These are phyloP conservation scores for Watsonalla binaria DNA, from an alignment of 2,888 invertebrate genomes.

Conservation along the genomic window DNA sequence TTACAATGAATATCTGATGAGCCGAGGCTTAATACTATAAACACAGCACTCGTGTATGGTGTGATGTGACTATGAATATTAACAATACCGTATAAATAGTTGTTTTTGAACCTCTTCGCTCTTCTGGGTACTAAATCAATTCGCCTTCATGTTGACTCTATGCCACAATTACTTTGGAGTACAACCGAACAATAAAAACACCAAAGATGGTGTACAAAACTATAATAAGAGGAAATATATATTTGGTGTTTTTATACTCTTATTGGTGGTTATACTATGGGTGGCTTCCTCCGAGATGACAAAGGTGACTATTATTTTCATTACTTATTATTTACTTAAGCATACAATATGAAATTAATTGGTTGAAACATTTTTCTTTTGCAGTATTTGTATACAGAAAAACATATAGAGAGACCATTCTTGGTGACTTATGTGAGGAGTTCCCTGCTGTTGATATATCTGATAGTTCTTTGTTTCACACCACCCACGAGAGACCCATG, in stretches of 20 bases:
- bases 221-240: conserved; percentile 78
- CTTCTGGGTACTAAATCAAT: conserved; percentile 15
- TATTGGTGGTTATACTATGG: conserved; percentile 97
- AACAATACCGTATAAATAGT: conserved; percentile 18
- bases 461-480: conserved; percentile 92
- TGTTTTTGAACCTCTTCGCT: conserved; percentile 13
- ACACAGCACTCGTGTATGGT: too few species aligned
- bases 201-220: conserved; percentile 57
- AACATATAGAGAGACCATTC: conserved; percentile 94
- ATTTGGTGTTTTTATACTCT: conserved; percentile 90
- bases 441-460: conserved; percentile 94
- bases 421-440: conserved; percentile 97
- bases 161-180: conserved; percentile 73
- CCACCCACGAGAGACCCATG: conserved; percentile 95
- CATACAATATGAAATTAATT: neutral
- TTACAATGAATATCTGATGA: too few species aligned
- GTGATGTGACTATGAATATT: conserved; percentile 22
- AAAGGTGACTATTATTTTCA: conserved; percentile 80
- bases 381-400: conserved; percentile 91
- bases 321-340: conserved; percentile 71
- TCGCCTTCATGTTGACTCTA: conserved; percentile 71
- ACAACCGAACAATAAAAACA: conserved; percentile 55
- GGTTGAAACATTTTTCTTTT: conserved; percentile 22
- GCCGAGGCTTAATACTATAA: too few species aligned
- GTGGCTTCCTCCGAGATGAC: conserved; percentile 96